phyloP scores from a whole-genome alignment of 2,797 vertebrate species.

The Lemur catta region DNA sequence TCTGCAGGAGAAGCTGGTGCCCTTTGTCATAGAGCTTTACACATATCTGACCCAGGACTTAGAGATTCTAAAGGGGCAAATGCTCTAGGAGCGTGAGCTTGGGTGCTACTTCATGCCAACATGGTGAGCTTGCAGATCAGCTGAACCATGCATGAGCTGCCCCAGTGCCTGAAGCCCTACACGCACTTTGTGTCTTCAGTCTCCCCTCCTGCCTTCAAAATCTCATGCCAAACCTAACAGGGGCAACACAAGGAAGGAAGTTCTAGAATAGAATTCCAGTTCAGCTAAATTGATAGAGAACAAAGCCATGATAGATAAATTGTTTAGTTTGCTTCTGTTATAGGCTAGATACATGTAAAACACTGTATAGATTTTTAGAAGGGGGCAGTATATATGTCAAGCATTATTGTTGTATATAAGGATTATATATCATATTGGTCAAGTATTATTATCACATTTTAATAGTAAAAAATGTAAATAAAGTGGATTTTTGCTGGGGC shows the following conservation, averaged over 20 bases:
- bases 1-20: background rate
- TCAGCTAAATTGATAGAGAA: background rate
- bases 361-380: background rate
- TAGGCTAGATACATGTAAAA: background rate
- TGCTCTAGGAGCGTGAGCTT: too few species aligned
- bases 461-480: background rate
- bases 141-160: background rate
- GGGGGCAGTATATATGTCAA: background rate
- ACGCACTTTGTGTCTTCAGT: background rate
- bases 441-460: background rate
- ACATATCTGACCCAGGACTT: too few species aligned
- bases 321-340: background rate
- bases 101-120: too few species aligned
- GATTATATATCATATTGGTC: background rate
- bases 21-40: background rate
- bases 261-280: background rate
- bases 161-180: background rate
- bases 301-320: background rate
- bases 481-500: background rate
- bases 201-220: background rate
- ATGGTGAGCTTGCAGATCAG: background rate
- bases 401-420: background rate
- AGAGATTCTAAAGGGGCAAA: background rate
- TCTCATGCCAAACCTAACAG: background rate
- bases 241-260: background rate